phyloP scores from a whole-genome alignment of 2,888 invertebrate species.

The Cataglyphis livida region DNA sequence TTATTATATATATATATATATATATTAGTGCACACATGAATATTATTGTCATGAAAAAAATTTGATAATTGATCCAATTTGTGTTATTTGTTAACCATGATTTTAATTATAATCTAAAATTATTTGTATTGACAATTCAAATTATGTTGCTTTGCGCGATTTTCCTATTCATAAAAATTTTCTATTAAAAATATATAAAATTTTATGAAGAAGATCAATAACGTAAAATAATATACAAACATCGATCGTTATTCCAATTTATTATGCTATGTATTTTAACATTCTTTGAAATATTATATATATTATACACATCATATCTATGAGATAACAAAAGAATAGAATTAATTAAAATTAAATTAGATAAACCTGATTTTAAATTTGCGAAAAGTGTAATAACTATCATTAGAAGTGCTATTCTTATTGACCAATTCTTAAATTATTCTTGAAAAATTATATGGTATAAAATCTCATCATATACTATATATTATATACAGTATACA shows the following conservation, averaged over 20 bases:
- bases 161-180: conserved; percentile 3
- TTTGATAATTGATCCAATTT: background rate
- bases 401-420: background rate
- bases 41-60: background rate
- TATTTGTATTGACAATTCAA: background rate
- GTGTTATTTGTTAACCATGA: background rate
- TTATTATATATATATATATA: too few relatives aligned
- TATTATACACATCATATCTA: background rate
- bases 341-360: background rate
- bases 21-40: background rate
- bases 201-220: background rate
- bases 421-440: conserved; percentile 6
- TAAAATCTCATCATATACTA: too few relatives aligned
- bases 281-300: background rate
- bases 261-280: background rate
- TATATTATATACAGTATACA: background rate
- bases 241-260: background rate
- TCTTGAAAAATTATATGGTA: background rate
- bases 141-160: background rate
- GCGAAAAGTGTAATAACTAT: background rate
- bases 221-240: background rate
- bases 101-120: background rate
- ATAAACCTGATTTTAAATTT: background rate
- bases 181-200: background rate
- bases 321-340: background rate